phyloP scores from a whole-genome alignment of 1,140 invertebrate genomes.

The Drosophila obscura region DNA sequence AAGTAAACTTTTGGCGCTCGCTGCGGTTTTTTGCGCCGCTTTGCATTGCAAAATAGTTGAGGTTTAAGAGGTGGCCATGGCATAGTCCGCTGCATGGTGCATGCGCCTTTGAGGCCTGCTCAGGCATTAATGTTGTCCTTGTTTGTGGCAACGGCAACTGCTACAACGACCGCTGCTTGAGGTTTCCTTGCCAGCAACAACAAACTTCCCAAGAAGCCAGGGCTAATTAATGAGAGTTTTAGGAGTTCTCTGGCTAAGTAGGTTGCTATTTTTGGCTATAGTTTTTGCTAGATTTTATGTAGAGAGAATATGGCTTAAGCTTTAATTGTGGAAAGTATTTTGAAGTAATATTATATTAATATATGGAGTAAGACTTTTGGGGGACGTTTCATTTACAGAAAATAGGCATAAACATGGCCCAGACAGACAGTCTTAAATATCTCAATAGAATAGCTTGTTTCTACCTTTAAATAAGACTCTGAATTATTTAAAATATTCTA shows the following conservation, averaged over 20 bases:
- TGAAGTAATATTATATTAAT: too few species aligned
- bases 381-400: too few species aligned
- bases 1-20: conserved; percentile 69
- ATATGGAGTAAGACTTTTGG: too few species aligned
- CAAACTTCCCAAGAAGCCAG: conserved; percentile 11
- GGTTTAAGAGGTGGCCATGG: conserved; percentile 3
- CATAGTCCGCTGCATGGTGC: not conserved
- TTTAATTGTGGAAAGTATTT: too few species aligned
- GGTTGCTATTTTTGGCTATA: conserved; percentile 3
- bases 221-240: conserved; percentile 48
- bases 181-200: conserved; percentile 22
- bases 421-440: too few species aligned
- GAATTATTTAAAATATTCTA: too few species aligned
- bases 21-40: conserved; percentile 58
- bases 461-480: too few species aligned
- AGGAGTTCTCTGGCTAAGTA: conserved; percentile 15
- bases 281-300: not conserved
- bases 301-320: too few species aligned
- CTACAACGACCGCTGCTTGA: not conserved
- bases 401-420: too few species aligned
- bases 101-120: not conserved
- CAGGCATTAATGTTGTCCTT: conserved; percentile 33
- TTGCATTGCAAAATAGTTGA: conserved; percentile 67
- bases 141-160: conserved; percentile 2
- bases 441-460: too few species aligned